Base-by-base conservation (phyloP, 2,113 vertebrate species). In the Oreochromis spilurus region DNA sequence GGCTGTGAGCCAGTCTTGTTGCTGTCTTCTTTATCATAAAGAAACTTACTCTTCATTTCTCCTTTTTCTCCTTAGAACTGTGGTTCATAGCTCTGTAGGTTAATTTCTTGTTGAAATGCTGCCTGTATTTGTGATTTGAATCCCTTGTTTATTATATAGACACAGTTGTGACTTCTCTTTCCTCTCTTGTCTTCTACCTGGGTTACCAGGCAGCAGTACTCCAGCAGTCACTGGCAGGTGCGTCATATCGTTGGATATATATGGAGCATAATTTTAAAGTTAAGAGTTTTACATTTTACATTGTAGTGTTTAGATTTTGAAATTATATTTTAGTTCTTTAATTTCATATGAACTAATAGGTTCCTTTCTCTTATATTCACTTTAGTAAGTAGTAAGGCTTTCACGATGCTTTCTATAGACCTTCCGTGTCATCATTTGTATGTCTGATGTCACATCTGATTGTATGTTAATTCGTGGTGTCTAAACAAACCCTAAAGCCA, bases 41-140 rank as follows among this genome's bases (percentile, higher is more conserved):
- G 57, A 9, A 31, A 60, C 26, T 5, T 58, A 31, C 4, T 58
- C 57, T 58, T 31, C 2, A 31, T 31, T 31, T 31, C 4, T 58
- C 57, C 26, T 16, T 60, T 31, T 60, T 60, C 29, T 60, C 16
- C 29, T 58, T 34, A 60, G 57, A 60, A 60, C 29, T 60, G 14
- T 0, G 2, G 29, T 60, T 60, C 16, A 17, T 60, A 60, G 3
- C 57, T 60, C 8, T 60, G 57, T 31, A 31, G 0, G 1, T 60
- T 60, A 17, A 6, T 34, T 60, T 60, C 57, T 60, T 60, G 57
- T 34, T 60, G 8, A 60, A 60, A 60, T 60, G 57, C 29, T 60
- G 14, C 9, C 57, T 34, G 57, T 60, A 34, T 31, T 60, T 58
- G 26, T 17, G 29, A 60, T 14, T 17, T 31, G 57, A 34, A 34